Percentiles rank a stretch among this genome's conserved stretches.
These are phyloP conservation scores for Megaceryle maxima DNA, from an alignment of 2,113 vertebrate genomes.

Conservation along the genomic window DNA sequence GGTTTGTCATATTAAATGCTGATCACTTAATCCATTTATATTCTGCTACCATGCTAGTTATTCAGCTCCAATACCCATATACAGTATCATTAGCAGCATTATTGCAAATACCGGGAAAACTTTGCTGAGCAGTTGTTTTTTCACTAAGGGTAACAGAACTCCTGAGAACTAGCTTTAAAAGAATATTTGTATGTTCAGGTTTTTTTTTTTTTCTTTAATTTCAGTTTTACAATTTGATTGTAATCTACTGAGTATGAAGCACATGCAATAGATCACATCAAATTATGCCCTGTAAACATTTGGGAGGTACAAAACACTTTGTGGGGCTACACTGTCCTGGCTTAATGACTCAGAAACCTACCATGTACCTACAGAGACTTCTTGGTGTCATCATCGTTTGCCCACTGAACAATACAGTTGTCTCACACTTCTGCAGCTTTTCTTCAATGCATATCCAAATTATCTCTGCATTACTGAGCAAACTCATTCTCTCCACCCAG, in stretches of 20 bases:
- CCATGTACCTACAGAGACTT: not conserved
- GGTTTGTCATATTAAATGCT: not conserved
- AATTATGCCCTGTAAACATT: not conserved
- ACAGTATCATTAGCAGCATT: not conserved
- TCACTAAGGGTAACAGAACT: not conserved
- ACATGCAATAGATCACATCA: not conserved
- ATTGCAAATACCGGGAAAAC: not conserved
- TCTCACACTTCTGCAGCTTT: not conserved
- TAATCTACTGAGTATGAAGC: not conserved
- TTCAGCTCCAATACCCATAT: not conserved
- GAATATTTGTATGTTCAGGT: not conserved
- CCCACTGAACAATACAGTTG: not conserved
- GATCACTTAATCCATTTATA: not conserved
- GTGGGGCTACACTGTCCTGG: not conserved
- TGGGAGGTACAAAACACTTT: not conserved
- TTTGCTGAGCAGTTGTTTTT: not conserved
- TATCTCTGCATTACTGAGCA: not conserved
- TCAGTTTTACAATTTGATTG: not conserved
- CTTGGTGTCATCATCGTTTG: not conserved
- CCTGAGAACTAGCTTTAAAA: not conserved
- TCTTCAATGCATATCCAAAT: not conserved
- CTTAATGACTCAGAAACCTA: not conserved
- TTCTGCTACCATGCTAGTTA: not conserved
- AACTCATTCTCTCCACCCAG: not conserved
- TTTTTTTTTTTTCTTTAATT: not conserved